Evolutionary conservation across 1,140 invertebrate species (phyloP).

Genomic region (Drosophila nebulosa): DNA sequence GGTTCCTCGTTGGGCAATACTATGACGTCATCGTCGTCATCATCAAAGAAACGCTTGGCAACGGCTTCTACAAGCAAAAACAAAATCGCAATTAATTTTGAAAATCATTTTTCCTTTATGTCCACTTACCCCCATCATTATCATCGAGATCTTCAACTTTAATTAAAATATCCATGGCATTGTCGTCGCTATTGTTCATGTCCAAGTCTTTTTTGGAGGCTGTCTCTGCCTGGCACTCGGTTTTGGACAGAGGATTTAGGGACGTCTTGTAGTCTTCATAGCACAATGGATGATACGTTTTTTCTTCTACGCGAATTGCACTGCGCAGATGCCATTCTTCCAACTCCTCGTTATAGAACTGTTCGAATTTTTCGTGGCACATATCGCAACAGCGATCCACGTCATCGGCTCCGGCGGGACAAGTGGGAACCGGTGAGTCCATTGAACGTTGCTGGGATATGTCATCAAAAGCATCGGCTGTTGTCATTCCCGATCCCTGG

Average conservation of each 20-base stretch:
- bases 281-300: conserved; percentile 94
- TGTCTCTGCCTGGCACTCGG: background rate
- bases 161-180: conserved; percentile 72
- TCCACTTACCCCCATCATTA: conserved; percentile 32
- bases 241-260: conserved; percentile 50
- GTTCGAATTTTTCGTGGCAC: conserved; percentile 94
- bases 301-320: conserved; percentile 89
- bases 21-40: conserved; percentile 80
- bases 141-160: conserved; percentile 62
- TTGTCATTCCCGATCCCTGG: conserved; percentile 82
- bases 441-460: conserved; percentile 67
- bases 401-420: conserved; percentile 82
- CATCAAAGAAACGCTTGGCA: conserved; percentile 25
- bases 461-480: conserved; percentile 81
- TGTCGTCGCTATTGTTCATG: conserved; percentile 65
- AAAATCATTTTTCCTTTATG: background rate
- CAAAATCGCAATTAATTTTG: background rate
- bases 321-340: conserved; percentile 97
- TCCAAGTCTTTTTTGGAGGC: conserved; percentile 41
- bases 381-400: conserved; percentile 89
- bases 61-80: background rate
- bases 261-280: conserved; percentile 90
- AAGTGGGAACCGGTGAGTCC: conserved; percentile 72
- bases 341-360: conserved; percentile 96
- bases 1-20: conserved; percentile 78